Base-by-base conservation (phyloP, 2,797 vertebrate species). In the Fundulus diaphanus region DNA sequence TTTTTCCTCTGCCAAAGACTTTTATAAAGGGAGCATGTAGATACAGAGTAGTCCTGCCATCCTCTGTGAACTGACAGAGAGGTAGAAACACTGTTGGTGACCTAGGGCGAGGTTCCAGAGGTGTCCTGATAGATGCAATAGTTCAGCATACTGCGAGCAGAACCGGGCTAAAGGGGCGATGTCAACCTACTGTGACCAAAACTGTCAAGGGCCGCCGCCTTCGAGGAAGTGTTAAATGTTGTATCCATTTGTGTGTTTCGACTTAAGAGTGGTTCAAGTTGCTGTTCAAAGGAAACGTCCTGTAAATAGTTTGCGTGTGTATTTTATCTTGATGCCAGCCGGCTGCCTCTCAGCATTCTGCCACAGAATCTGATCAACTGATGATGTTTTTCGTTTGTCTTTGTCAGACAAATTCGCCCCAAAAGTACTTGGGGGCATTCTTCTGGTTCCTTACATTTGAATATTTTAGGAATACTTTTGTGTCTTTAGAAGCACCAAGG, bases 301-400 rank as follows among this genome's bases (percentile, higher is more conserved):
- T 97, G 96, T 97, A 96, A 93, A 97, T 96, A 93, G 82, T 88
- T 95, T 2, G 89, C 92, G 84, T 67, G 87, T 86, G 88, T 94
- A 90, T 93, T 88, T 92, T 87, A 93, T 92, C 89, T 92, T 54
- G 48, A 91, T 49, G 83, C 82, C 81, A 79, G 79, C 89, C 90
- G 88, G 93, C 93, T 95, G 92, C 93, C 93, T 94, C 88, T 91
- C 90, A 80, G 83, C 86, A 73, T 93, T 75, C 89, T 87, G 91
- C 91, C 88, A 90, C 90, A 76, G 82, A 88, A 85, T 82, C 82
- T 82, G 89, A 89, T 78, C 76, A 87, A 90, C 82, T 80, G 61
- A 89, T 88, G 85, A 35, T 89, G 82, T 89, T 88, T 89, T 76
- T 76, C 63, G 86, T 92, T 88, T 85, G 91, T 92, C 87, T 90